phyloP scores from a whole-genome alignment of 2,113 vertebrate species.

The Sylvietta virens region DNA sequence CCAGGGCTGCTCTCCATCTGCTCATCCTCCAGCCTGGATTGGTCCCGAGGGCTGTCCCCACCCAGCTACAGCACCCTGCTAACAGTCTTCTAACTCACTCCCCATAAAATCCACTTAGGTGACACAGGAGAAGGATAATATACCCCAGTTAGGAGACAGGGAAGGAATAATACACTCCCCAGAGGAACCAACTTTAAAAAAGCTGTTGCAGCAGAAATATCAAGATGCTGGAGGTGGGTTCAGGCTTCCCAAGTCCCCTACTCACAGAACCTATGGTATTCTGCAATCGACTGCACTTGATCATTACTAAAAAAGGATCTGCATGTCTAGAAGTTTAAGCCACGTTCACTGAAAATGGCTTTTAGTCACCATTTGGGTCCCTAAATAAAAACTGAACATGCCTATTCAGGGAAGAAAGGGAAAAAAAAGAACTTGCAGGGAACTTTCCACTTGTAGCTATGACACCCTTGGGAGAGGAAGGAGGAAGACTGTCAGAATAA shows the following conservation, averaged over 20 bases:
- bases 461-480: constrained; percentile 10
- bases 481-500: neutral
- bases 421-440: neutral
- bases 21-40: neutral
- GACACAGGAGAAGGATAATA: neutral
- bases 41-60: neutral
- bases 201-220: neutral
- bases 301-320: neutral
- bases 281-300: neutral
- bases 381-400: neutral
- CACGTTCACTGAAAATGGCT: neutral
- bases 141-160: no score
- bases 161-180: neutral
- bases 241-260: neutral
- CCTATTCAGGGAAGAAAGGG: neutral
- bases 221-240: neutral
- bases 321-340: neutral
- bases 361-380: neutral
- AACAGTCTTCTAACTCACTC: neutral
- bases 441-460: constrained; percentile 35
- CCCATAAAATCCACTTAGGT: neutral
- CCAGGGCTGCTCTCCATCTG: neutral
- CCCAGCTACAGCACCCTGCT: neutral
- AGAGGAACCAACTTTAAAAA: neutral
- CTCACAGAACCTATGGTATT: fast-evolving